Base-by-base conservation (phyloP, 2,888 invertebrate species). In the Calameuta idolon region DNA sequence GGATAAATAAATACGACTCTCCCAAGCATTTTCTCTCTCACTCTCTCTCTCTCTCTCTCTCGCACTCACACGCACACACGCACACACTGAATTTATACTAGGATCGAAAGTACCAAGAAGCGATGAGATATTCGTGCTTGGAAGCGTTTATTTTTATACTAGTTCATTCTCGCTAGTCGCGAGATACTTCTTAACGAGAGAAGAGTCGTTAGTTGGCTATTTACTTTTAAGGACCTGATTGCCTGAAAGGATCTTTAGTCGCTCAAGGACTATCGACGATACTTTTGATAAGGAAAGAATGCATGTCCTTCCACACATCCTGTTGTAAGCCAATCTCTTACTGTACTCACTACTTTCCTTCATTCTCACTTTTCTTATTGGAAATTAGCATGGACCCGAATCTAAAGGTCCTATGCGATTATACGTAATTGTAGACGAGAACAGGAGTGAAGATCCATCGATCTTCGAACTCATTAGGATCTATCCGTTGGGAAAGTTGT, bases 1-100 rank as follows among this genome's bases (percentile, higher is more conserved):
- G 77, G 79, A 81, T 77, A 80, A 81, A 77, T 75, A 80, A 80
- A 80, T 76, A 78, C 69, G 55, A 69, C 76, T 34, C 12, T 40
- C 35, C 74, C 34, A 34, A 34, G 77, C 74, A 78, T 77, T 77
- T 77, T 79, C 69, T 40, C 30, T 23, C 11, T 2, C 71, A 3
- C 23, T 37, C 55, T 76, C 34, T 34, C 11, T 34, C 34, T 34
- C 34, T 34, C 34, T 34, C 11, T 11, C 11, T 3, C 34, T 5
- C 34, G 9, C 34, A 34, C 34, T 9, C 34, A 34, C 34, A 5
- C 34, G 11, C 34, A 34, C 34, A 11, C 35, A 35, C 35, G 12
- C 40, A 15, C 9, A 23, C 23, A 34, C 34, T 73, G n/a, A 34
- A 34, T 33, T 34, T 35, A 30, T n/a, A 12, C 15, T 12, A 23